Base-by-base conservation (phyloP, 2,888 invertebrate species). In the Choreutis nemorana region DNA sequence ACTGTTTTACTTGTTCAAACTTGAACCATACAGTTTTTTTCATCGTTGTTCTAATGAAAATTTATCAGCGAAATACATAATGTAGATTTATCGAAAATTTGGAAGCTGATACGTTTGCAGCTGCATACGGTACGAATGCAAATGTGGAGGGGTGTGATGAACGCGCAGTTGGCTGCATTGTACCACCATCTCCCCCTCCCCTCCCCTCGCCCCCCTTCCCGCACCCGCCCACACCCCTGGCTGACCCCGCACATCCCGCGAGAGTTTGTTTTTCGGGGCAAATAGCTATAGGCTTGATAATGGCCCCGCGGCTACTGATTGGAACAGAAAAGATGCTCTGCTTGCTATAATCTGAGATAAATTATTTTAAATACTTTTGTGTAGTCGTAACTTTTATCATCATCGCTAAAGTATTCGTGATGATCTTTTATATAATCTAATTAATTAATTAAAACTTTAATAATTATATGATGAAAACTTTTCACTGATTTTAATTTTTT, bases 261-360 rank as follows among this genome's bases (percentile, higher is more conserved):
- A 75, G 77, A 78, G 78, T 78, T 77, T 78, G 78, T 78, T 78
- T 78, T 77, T 77, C 73, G 78, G 77, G 66, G 78, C 78, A 77
- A 77, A 78, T 77, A 77, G 75, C 78, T 77, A 77, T 77, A 77
- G 78, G 75, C 78, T 73, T 71, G 75, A 77, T 78, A 77, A 78
- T 78, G 77, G 78, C 72, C 72, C 70, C 78, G 68, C 71, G 71
- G 66, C 50, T 45, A 54, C 48, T 43, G 50, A 45, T 29, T 42
- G 41, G 36, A 37, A 25, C 18, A 0, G 3, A 37, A n/a, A 45
- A 9, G 42, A 25, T 52, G 47, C 75, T 75, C 68, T 63, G 55
- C 50, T 48, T 44, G 5, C 22, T 21, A 3, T 20, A 8, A 10
- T 16, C 11, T 5, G 16, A n/a, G n/a, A n/a, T n/a, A n/a, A n/a